phyloP scores from a whole-genome alignment of 2,797 vertebrate species.

The Zalophus californianus region DNA sequence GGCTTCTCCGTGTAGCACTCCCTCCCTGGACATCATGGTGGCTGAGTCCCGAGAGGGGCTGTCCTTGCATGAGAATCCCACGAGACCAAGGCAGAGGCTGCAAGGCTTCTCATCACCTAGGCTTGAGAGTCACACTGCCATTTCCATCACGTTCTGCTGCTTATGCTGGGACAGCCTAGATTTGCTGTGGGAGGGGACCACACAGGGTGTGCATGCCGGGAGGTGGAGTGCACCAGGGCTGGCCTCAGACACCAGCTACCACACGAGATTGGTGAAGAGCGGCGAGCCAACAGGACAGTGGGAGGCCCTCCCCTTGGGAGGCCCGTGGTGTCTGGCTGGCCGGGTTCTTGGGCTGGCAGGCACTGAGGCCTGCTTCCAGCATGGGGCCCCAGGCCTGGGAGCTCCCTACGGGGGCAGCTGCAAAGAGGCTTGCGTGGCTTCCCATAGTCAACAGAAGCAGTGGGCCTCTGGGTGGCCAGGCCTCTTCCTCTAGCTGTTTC shows the following conservation, averaged over 20 bases:
- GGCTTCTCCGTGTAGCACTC: neutral
- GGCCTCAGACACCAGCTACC: neutral
- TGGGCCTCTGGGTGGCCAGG: neutral
- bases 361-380: neutral
- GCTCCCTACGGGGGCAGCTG: neutral
- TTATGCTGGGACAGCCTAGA: neutral
- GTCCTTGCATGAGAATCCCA: neutral
- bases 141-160: neutral
- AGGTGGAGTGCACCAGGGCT: fast-evolving
- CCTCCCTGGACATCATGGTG: neutral
- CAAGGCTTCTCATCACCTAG: neutral
- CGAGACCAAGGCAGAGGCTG: neutral
- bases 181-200: neutral
- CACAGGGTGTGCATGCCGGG: fast-evolving
- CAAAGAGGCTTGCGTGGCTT: neutral
- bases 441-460: neutral
- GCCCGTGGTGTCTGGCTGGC: neutral
- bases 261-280: no score
- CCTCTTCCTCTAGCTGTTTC: neutral
- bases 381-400: neutral
- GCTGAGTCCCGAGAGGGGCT: neutral
- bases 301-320: neutral
- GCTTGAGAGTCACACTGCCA: neutral
- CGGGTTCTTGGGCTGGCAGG: neutral
- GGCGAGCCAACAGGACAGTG: neutral